Evolutionary conservation across 2,113 vertebrate genomes (phyloP).

Genomic region (Pycnonotus jocosus): DNA sequence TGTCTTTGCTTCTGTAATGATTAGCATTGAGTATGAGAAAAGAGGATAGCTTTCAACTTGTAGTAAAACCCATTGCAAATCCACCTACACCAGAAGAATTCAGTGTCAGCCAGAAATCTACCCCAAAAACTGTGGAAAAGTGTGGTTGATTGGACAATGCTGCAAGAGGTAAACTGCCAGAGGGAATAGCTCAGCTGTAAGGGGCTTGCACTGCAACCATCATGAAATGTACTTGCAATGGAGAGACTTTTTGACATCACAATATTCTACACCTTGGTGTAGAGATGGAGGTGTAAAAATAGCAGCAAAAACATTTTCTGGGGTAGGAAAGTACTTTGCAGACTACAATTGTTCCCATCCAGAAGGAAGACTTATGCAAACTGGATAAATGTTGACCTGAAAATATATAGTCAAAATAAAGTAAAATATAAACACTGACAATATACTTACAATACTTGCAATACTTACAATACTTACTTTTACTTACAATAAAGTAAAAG

Average conservation of each 20-base stretch:
- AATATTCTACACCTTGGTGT: background rate
- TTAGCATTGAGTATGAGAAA: background rate
- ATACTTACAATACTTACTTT: too few species aligned
- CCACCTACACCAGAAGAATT: background rate
- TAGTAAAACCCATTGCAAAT: background rate
- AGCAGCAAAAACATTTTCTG: background rate
- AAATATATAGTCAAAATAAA: background rate
- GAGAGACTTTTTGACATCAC: background rate
- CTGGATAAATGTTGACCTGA: background rate
- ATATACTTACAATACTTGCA: too few species aligned
- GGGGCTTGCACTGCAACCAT: background rate
- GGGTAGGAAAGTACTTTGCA: background rate
- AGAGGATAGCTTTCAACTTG: background rate
- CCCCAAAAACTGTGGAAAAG: background rate
- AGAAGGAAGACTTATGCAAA: background rate
- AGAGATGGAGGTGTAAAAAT: background rate
- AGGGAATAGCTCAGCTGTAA: background rate
- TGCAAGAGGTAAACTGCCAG: background rate
- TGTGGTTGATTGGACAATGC: background rate
- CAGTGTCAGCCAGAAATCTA: background rate
- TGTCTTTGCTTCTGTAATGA: background rate
- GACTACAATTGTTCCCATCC: background rate
- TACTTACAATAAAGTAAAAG: too few species aligned
- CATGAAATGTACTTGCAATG: background rate
- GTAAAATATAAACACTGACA: too few species aligned